Evolutionary conservation across 2,797 vertebrate species (phyloP).

Genomic region (Otolemur crassicaudatus): DNA sequence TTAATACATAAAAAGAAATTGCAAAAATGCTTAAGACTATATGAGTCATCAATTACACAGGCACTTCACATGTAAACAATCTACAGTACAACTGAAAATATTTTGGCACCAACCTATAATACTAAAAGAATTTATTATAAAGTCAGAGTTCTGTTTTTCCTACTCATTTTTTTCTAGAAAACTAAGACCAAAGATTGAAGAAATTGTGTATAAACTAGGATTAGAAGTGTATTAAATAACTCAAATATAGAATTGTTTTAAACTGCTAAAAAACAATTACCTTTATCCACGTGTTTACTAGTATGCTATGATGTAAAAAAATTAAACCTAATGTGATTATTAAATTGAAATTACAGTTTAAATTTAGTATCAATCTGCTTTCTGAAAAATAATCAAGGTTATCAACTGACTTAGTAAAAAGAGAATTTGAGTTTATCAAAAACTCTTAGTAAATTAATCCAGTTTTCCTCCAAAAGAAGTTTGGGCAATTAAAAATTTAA

Average conservation of each 20-base stretch:
- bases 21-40: slow-evolving; percentile 89
- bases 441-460: slow-evolving; percentile 78
- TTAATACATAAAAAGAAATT: slow-evolving; percentile 87
- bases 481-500: slow-evolving; percentile 77
- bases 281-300: slow-evolving; percentile 67
- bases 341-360: slow-evolving; percentile 73
- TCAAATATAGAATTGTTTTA: slow-evolving; percentile 81
- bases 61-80: slow-evolving; percentile 93
- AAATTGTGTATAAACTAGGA: slow-evolving; percentile 83
- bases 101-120: slow-evolving; percentile 90
- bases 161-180: slow-evolving; percentile 80
- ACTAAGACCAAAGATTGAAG: slow-evolving; percentile 86
- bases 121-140: slow-evolving; percentile 84
- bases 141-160: slow-evolving; percentile 75
- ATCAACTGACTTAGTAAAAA: slow-evolving; percentile 64
- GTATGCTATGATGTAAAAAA: slow-evolving; percentile 70
- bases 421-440: slow-evolving; percentile 79
- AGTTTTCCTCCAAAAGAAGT: slow-evolving; percentile 51
- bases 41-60: slow-evolving; percentile 90
- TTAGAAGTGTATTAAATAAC: slow-evolving; percentile 84
- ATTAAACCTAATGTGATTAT: slow-evolving; percentile 71
- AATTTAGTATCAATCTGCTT: slow-evolving; percentile 78
- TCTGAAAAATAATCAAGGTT: slow-evolving; percentile 73
- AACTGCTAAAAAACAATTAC: slow-evolving; percentile 76
- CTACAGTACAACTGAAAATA: slow-evolving; percentile 91